Evolutionary conservation across 2,113 vertebrate genomes (phyloP).

Genomic region (Todiramphus saurophagus): DNA sequence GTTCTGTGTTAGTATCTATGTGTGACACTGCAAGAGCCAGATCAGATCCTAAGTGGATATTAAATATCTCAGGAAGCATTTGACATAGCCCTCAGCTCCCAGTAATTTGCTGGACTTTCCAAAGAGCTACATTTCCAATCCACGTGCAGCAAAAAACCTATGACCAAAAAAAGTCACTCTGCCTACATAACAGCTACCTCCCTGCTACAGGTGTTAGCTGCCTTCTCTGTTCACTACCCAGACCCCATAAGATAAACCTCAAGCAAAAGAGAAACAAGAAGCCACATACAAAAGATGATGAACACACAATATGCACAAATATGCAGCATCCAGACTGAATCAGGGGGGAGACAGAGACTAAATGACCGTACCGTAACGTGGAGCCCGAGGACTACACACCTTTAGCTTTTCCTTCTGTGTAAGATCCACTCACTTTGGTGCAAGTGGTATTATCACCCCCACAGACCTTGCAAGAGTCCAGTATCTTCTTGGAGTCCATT

Average conservation of each 20-base stretch:
- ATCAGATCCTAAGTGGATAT: background rate
- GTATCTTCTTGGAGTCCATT: constrained; percentile 80
- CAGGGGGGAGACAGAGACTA: too few species aligned
- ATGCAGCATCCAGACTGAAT: background rate
- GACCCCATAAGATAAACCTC: background rate
- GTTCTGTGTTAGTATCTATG: background rate
- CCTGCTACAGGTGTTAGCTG: background rate
- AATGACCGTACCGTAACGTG: accelerated
- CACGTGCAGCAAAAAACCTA: background rate
- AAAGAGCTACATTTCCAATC: background rate
- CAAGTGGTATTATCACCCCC: constrained; percentile 87
- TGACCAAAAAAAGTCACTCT: background rate
- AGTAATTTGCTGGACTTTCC: background rate
- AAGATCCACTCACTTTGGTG: constrained; percentile 75
- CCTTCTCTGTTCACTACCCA: background rate
- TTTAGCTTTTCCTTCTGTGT: constrained; percentile 79
- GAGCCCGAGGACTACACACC: constrained; percentile 72
- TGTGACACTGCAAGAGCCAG: background rate
- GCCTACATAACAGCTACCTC: background rate
- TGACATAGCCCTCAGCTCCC: background rate
- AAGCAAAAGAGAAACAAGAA: background rate
- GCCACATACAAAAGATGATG: background rate
- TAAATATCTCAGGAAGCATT: background rate
- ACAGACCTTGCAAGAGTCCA: constrained; percentile 86
- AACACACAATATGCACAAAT: background rate